Base-by-base conservation (phyloP, 2,888 invertebrate genomes). In the Diadegma fenestrale region DNA sequence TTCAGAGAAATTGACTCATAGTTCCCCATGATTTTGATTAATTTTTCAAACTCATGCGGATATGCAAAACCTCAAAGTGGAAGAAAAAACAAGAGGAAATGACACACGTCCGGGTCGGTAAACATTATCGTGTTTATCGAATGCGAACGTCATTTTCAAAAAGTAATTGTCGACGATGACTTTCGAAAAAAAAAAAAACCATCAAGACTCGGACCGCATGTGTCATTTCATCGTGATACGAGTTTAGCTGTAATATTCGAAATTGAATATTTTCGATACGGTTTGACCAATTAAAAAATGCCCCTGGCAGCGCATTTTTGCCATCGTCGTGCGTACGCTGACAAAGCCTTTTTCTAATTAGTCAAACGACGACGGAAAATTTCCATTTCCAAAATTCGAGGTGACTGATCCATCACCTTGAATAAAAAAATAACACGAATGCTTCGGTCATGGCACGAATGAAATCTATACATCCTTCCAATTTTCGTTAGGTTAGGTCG, bases 1-100 rank as follows among this genome's bases (percentile, higher is more conserved):
- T 82, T 71, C 82, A 82, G 80, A 72, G 19, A 37, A 68, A 41
- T 58, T 61, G 43, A 26, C 66, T 82, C 54, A 71, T 71, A 12
- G 30, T 69, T 68, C 43, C 22, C 45, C 33, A 48, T 58, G 19
- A 66, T 33, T 12, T 19, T 26, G 6, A 41, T 76, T 12, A 10
- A 22, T 51, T 64, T 48, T 8, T 76, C 22, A 51, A 54, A 78
- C 22, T 22, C 68, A 37, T 78, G 66, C 66, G 22, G 19, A 37
- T 12, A 43, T 22, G 12, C 12, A 10, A 22, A 63, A 58, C 14
- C 72, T 37, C 41, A 19, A 73, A 73, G 37, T 26, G 26, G 14
- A 58, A 41, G 58, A 69, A 48, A 48, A 14, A 26, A n/a, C 26
- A 22, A 22, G 19, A 54, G 26, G 58, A 58, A 58, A 58, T 58